phyloP scores from a whole-genome alignment of 2,113 vertebrate genomes.

The Zapornia atra region DNA sequence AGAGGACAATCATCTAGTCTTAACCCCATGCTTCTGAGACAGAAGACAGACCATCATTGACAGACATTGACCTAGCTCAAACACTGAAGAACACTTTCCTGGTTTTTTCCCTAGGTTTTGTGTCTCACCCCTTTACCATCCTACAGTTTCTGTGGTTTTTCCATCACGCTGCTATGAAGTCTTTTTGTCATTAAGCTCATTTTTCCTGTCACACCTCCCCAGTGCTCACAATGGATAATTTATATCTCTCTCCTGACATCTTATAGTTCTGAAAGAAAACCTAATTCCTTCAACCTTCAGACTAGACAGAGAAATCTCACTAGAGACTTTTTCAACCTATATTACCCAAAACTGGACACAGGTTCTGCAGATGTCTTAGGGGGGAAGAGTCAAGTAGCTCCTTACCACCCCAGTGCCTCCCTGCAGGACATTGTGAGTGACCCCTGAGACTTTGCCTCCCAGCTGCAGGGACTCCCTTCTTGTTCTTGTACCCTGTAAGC shows the following conservation, averaged over 20 bases:
- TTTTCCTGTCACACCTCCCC: not conserved
- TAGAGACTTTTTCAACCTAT: not conserved
- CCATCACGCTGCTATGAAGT: not conserved
- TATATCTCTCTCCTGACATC: not conserved
- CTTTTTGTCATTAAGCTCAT: not conserved
- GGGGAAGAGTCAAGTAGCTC: not conserved
- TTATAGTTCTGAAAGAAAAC: not conserved
- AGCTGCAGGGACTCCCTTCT: not conserved
- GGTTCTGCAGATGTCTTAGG: not conserved
- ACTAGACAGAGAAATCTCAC: not conserved
- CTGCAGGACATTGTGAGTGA: not conserved
- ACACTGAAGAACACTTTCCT: not conserved
- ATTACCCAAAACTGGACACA: not conserved
- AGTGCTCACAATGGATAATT: not conserved
- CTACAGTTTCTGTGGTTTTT: not conserved
- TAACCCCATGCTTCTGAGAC: not conserved
- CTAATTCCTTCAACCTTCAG: not conserved
- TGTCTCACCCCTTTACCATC: not conserved
- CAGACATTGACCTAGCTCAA: not conserved
- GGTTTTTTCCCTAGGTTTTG: not conserved
- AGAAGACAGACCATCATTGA: not conserved
- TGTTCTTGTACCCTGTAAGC: not conserved
- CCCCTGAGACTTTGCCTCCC: not conserved
- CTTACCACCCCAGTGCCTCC: fast-evolving
- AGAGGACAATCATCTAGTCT: not conserved